phyloP scores from a whole-genome alignment of 2,113 vertebrate species.

The Eubucco bourcierii region DNA sequence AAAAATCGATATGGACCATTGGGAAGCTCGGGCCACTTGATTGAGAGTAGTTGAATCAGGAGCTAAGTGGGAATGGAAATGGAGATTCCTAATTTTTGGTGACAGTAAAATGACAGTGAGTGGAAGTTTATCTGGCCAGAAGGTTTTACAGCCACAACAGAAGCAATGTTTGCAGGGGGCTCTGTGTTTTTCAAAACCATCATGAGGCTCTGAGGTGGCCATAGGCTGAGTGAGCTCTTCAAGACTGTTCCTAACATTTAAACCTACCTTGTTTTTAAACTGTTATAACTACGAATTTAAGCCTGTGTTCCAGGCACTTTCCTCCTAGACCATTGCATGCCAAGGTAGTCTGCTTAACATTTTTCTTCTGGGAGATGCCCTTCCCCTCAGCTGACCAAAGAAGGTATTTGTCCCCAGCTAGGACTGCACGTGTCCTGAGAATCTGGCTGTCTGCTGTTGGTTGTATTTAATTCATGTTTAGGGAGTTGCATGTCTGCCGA shows the following conservation, averaged over 20 bases:
- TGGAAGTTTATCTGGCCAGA: not conserved
- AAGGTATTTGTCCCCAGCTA: not conserved
- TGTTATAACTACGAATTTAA: not conserved
- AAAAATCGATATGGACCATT: not conserved
- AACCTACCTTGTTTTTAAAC: not conserved
- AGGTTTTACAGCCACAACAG: not conserved
- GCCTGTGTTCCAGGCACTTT: not conserved
- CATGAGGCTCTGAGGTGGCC: not conserved
- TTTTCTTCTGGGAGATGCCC: not conserved
- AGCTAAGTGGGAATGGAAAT: not conserved
- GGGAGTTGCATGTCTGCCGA: not conserved
- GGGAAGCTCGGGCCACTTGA: not conserved
- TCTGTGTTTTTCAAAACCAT: not conserved
- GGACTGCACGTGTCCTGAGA: not conserved
- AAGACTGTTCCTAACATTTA: not conserved
- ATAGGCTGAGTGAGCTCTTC: not conserved
- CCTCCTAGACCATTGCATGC: not conserved
- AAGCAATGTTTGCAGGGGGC: not conserved
- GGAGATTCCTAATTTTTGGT: not conserved
- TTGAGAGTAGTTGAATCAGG: not conserved
- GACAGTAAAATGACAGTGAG: not conserved
- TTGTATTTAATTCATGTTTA: not conserved
- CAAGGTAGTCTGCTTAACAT: not conserved
- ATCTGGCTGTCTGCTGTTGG: not conserved
- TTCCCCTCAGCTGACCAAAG: not conserved